A percentile compares a stretch with the other conserved stretches of the same genome.
phyloP scores from a whole-genome alignment of 1,140 invertebrate genomes.

The Triops longicaudatus region DNA sequence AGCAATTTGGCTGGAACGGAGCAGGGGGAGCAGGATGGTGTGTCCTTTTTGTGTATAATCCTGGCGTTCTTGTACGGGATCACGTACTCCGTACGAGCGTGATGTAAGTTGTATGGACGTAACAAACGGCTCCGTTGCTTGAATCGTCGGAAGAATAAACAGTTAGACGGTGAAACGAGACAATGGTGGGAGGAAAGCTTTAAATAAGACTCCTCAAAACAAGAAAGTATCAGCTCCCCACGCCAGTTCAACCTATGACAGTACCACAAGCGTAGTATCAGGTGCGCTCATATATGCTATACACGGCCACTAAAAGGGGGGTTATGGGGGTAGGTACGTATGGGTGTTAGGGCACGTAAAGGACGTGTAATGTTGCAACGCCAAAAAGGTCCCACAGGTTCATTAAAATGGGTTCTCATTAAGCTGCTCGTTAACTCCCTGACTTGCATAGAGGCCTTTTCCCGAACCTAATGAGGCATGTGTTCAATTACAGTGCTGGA shows the following conservation, averaged over 20 bases:
- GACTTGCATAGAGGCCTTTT: constrained; percentile 1
- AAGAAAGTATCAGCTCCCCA: too few relatives aligned
- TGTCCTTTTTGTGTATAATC: background rate
- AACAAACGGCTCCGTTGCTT: background rate
- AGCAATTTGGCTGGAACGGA: background rate
- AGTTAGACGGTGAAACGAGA: background rate
- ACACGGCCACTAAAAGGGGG: too few relatives aligned
- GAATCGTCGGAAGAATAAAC: background rate
- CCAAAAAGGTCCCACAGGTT: background rate
- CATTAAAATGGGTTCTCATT: constrained; percentile 10
- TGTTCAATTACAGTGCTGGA: constrained; percentile 7
- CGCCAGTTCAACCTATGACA: too few relatives aligned
- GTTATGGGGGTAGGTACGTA: too few relatives aligned
- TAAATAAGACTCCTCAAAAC: too few relatives aligned
- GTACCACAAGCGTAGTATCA: too few relatives aligned
- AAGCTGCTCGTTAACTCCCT: constrained; percentile 4
- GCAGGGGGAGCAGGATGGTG: too few relatives aligned
- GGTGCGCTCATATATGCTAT: too few relatives aligned
- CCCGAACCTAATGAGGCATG: constrained; percentile 8
- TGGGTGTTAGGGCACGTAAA: background rate
- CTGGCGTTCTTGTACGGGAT: background rate
- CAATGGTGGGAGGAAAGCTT: background rate
- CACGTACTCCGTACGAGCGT: background rate
- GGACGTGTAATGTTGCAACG: background rate
- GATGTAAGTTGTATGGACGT: background rate